Base-by-base conservation (phyloP, 1,140 invertebrate genomes). In the Drosophila sp. region DNA sequence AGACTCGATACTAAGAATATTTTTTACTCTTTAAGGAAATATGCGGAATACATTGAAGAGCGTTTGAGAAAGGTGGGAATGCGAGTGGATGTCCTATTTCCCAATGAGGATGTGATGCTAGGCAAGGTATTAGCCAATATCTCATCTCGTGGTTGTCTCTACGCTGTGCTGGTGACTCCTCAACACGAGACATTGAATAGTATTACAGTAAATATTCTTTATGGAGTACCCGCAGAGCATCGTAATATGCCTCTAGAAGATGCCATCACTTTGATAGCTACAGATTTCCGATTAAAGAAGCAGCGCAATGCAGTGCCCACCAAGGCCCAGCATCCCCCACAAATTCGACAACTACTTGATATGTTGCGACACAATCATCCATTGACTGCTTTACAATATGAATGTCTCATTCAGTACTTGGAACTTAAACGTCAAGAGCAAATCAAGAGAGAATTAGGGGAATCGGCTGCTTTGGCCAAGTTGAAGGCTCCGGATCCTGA, bases 221-320 rank as follows among this genome's bases (percentile, higher is more conserved):
- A 98, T 93, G 97, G 97, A 17, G 93, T 96, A 80, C 96, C 97
- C 73, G 74, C 93, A 96, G 98, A 98, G 91, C 97, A 98, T 90
- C 94, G 97, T 73, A 98, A 99, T 92, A 98, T 98, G 97, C 97
- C 97, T 0, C 83, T 98, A n/a, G 97, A 98, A 61, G 97, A 98
- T 92, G 97, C 97, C 1, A 93, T 98, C 64, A 94, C 94, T 67
- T 93, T 98, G 44, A 93, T 98, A 35, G 93, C 94, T 25, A 94
- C 95, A 23, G 97, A 97, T 92, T 98, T 97, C 92, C 94, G 95
- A 60, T 94, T 94, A 61, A 97, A 97, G 90, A 95, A 97, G 84
- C 65, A 80, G n/a, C 79, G 76, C 0, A 81, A 80, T 38, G 69
- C 68, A 2, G 44, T 68, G 0, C n/a, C 23, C 4, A 17, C 27